Evolutionary conservation across 2,888 invertebrate genomes (phyloP).

Genomic region (Dicyrtomina minuta): DNA sequence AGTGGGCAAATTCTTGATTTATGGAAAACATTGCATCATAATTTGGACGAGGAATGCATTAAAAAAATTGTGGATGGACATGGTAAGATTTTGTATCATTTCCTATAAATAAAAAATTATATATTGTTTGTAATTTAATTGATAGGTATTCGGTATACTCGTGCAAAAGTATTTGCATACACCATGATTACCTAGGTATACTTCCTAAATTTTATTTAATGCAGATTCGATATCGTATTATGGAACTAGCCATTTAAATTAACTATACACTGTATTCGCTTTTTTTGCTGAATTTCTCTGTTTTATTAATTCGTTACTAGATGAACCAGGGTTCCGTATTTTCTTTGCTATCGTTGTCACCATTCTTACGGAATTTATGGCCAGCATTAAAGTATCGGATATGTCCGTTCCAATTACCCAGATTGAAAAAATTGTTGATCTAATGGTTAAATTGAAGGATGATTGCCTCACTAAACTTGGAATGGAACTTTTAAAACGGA

Average conservation of each 20-base stretch:
- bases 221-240: too few relatives aligned
- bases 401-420: constrained; percentile 37
- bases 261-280: too few relatives aligned
- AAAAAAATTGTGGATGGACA: background rate
- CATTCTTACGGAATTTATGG: constrained; percentile 38
- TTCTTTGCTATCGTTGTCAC: constrained; percentile 41
- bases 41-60: constrained; percentile 38
- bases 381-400: constrained; percentile 46
- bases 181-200: too few relatives aligned
- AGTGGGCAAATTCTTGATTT: constrained; percentile 48
- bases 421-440: constrained; percentile 41
- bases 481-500: constrained; percentile 12
- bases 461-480: constrained; percentile 38
- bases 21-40: constrained; percentile 50
- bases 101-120: too few relatives aligned
- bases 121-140: too few relatives aligned
- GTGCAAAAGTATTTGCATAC: too few relatives aligned
- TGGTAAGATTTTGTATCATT: constrained; percentile 1
- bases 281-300: too few relatives aligned
- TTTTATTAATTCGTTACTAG: too few relatives aligned
- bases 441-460: constrained; percentile 41
- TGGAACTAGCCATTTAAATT: too few relatives aligned
- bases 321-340: too few relatives aligned
- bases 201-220: too few relatives aligned
- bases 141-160: too few relatives aligned